phyloP scores from a whole-genome alignment of 2,113 vertebrate species.

The Scophthalmus maximus region DNA sequence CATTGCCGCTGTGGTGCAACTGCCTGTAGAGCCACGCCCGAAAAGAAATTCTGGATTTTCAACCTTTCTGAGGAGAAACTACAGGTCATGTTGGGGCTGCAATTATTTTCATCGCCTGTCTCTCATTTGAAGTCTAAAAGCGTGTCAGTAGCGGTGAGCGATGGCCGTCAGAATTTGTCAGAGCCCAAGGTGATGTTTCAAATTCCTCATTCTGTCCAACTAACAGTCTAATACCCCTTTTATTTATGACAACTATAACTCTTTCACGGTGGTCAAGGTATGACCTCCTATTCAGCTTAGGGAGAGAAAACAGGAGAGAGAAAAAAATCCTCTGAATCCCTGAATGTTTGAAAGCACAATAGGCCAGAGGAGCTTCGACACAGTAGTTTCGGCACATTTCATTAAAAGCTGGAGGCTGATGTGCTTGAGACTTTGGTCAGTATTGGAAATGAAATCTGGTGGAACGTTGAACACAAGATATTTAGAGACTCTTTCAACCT shows the following conservation, averaged over 20 bases:
- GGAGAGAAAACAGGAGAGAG: background rate
- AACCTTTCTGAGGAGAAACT: background rate
- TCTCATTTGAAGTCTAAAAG: background rate
- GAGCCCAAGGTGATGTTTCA: background rate
- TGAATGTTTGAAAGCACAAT: no score
- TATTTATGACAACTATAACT: background rate
- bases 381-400: no score
- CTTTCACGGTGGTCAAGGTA: background rate
- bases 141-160: background rate
- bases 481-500: no score
- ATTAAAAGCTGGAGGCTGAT: no score
- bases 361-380: no score
- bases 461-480: no score
- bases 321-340: background rate
- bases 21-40: background rate
- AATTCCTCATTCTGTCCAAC: background rate
- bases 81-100: background rate
- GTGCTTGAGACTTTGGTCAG: no score
- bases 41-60: background rate
- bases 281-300: background rate
- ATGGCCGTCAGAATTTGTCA: background rate
- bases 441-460: no score
- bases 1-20: background rate
- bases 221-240: background rate
- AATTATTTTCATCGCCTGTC: background rate